Percentiles rank a stretch among this genome's conserved stretches.
Conservation (phyloP, 2,113 vertebrate species). For the Lepisosteus osseus region DNA sequence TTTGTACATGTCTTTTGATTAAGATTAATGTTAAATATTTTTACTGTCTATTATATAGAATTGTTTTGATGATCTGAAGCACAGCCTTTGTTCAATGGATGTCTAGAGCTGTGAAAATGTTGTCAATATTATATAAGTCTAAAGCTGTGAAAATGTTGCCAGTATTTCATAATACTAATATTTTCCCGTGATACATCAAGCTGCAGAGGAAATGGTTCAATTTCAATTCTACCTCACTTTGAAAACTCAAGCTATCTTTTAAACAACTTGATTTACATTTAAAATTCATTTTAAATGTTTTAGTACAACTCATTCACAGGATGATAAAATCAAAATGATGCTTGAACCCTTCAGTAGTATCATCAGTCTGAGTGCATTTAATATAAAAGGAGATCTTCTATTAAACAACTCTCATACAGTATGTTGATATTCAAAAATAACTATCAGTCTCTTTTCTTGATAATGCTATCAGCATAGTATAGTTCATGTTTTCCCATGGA, state of each 20-base stretch:
- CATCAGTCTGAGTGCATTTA: not conserved
- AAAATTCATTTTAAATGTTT: not conserved
- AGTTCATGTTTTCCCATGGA: no score
- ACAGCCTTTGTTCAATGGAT: not conserved
- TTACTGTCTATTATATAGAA: no score
- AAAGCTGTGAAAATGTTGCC: not conserved
- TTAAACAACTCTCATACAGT: not conserved
- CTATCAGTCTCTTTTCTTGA: no score
- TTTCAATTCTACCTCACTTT: not conserved
- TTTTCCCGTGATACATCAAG: not conserved
- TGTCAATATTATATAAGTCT: not conserved
- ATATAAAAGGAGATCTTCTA: not conserved
- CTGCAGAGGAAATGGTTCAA: not conserved
- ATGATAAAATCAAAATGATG: not conserved
- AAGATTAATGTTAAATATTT: no score
- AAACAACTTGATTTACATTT: not conserved
- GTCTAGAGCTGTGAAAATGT: not conserved
- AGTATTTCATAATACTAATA: not conserved
- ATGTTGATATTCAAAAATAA: not conserved
- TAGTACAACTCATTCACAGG: not conserved
- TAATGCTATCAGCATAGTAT: no score
- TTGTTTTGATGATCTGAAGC: no score
- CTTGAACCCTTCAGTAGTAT: not conserved
- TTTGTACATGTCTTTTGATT: no score
- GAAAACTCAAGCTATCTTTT: not conserved